These are phyloP conservation scores for Ailurus styani DNA, from an alignment of 2,113 vertebrate genomes.

Conservation along the genomic window DNA sequence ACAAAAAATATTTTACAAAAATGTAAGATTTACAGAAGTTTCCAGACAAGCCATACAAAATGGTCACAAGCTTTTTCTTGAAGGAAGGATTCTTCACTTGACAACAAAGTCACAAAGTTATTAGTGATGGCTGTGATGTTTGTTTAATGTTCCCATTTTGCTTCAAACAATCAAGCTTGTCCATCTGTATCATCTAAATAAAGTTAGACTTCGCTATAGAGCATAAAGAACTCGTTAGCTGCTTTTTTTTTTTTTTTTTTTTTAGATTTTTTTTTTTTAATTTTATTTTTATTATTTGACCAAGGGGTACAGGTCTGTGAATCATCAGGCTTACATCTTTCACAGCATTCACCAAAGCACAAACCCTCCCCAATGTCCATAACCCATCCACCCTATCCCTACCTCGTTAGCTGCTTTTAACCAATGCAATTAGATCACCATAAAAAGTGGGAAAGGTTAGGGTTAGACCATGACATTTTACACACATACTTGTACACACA, in stretches of 20 bases:
- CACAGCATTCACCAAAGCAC: too few relatives aligned
- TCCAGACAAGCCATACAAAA: slow-evolving; percentile 79
- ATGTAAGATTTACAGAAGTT: slow-evolving; percentile 91
- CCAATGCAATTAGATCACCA: slow-evolving; percentile 86
- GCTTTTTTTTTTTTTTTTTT: too few relatives aligned
- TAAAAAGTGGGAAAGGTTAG: slow-evolving; percentile 76
- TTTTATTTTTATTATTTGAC: too few relatives aligned
- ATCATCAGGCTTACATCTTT: too few relatives aligned
- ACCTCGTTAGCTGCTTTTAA: slow-evolving; percentile 89
- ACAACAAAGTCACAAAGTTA: slow-evolving; percentile 85
- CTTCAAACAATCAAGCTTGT: slow-evolving; percentile 84
- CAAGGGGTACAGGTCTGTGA: too few relatives aligned
- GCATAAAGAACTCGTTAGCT: slow-evolving; percentile 87
- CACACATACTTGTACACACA: neutral
- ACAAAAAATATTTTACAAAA: slow-evolving; percentile 93
- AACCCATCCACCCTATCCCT: too few relatives aligned
- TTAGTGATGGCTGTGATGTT: slow-evolving; percentile 78
- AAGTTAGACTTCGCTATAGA: slow-evolving; percentile 84
- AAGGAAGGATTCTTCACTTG: slow-evolving; percentile 84
- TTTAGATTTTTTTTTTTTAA: too few relatives aligned
- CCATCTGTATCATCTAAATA: slow-evolving; percentile 83
- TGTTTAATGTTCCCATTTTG: slow-evolving; percentile 79
- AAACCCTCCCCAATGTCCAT: too few relatives aligned
- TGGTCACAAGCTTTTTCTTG: slow-evolving; percentile 82
- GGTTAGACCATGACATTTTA: neutral